phyloP scores from a whole-genome alignment of 2,797 vertebrate species.

The Alauda arvensis region DNA sequence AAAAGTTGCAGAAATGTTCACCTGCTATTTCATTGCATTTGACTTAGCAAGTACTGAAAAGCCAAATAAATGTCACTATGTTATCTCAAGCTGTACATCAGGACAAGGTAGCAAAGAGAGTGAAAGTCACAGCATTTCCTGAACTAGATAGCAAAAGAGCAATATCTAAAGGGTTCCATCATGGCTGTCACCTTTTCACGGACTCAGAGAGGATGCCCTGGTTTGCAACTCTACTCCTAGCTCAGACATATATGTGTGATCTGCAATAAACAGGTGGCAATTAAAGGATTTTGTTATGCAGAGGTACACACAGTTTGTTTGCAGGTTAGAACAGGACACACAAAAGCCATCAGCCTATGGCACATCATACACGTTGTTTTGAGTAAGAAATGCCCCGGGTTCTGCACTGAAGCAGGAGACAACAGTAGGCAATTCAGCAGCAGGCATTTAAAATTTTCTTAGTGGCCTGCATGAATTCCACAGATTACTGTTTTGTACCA shows the following conservation, averaged over 20 bases:
- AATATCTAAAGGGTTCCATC: neutral
- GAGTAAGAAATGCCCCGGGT: neutral
- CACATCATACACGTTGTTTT: neutral
- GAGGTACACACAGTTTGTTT: neutral
- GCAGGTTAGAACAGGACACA: neutral
- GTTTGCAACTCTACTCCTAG: neutral
- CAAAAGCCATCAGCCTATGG: neutral
- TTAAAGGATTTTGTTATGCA: neutral
- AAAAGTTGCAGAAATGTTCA: neutral
- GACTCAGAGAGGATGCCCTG: neutral
- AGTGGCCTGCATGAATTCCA: neutral
- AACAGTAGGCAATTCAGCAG: neutral
- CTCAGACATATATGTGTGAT: fast-evolving
- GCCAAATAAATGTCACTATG: neutral
- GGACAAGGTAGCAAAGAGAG: neutral
- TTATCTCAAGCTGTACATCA: neutral
- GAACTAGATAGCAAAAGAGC: neutral
- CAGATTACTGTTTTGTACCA: neutral
- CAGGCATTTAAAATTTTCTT: neutral
- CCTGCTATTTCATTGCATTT: neutral
- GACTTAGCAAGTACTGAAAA: neutral
- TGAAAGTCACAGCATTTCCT: neutral
- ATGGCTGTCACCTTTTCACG: neutral
- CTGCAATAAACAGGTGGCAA: neutral
- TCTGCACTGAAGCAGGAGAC: neutral